A percentile compares a stretch with the other conserved stretches of the same genome.
Conservation (phyloP, 2,113 vertebrate genomes). For the Lynx canadensis region DNA sequence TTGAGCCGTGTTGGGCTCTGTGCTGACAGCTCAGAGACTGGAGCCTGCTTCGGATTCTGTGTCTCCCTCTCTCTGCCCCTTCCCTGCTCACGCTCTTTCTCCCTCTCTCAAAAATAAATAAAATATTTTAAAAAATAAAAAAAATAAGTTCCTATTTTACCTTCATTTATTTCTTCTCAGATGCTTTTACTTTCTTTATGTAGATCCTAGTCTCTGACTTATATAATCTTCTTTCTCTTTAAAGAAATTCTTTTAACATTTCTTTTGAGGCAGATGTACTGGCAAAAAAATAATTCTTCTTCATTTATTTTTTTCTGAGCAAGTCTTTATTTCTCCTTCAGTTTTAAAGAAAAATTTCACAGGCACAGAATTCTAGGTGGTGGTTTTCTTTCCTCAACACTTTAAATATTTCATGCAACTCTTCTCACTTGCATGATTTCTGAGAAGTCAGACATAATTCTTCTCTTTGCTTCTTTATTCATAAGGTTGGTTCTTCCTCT, state of each 20-base stretch:
- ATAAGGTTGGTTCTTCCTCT: neutral
- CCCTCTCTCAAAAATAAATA: too few species aligned
- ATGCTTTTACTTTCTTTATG: neutral
- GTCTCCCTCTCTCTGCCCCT: too few species aligned
- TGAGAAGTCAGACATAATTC: neutral
- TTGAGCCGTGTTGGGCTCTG: too few species aligned
- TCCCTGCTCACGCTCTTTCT: too few species aligned
- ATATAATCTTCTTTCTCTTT: neutral
- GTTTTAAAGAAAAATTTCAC: neutral
- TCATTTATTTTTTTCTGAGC: neutral
- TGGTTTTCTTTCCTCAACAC: neutral
- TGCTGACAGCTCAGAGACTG: too few species aligned
- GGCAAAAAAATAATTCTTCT: neutral
- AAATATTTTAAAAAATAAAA: too few species aligned
- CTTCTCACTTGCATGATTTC: neutral
- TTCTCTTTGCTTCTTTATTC: neutral
- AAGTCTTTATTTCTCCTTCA: neutral
- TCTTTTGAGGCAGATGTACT: neutral
- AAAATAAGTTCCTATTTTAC: neutral
- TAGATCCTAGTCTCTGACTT: neutral
- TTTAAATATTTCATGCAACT: neutral
- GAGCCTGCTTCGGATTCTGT: too few species aligned
- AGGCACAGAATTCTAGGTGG: neutral
- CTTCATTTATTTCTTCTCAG: neutral
- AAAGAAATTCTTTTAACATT: neutral